These are phyloP conservation scores for Serripes groenlandicus DNA, from an alignment of 2,888 invertebrate genomes.

Conservation along the genomic window DNA sequence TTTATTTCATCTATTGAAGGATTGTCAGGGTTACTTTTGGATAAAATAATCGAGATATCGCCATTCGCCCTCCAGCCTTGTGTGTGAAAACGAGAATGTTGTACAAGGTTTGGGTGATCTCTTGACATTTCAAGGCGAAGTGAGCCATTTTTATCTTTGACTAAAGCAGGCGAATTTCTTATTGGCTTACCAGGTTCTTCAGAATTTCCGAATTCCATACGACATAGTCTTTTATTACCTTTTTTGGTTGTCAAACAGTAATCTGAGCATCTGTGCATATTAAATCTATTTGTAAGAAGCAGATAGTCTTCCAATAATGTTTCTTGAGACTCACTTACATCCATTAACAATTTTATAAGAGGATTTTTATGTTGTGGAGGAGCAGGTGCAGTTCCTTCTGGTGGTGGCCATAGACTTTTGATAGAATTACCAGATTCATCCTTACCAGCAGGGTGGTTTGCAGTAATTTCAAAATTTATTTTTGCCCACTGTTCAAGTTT, in stretches of 20 bases:
- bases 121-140: slow-evolving; percentile 68
- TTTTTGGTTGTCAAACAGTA: slow-evolving; percentile 34
- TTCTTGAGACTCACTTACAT: slow-evolving; percentile 62
- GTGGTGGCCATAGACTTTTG: slow-evolving; percentile 72
- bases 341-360: slow-evolving; percentile 67
- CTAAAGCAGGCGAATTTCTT: slow-evolving; percentile 47
- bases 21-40: slow-evolving; percentile 66
- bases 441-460: slow-evolving; percentile 51
- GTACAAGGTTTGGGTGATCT: slow-evolving; percentile 70
- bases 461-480: slow-evolving; percentile 59
- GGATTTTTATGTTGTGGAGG: slow-evolving; percentile 69
- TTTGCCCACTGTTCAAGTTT: slow-evolving; percentile 56
- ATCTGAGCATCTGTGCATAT: slow-evolving; percentile 66
- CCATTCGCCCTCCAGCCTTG: slow-evolving; percentile 71
- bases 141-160: slow-evolving; percentile 67
- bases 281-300: slow-evolving; percentile 52
- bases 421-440: slow-evolving; percentile 55
- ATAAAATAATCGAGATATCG: slow-evolving; percentile 71
- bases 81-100: slow-evolving; percentile 69
- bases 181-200: slow-evolving; percentile 25
- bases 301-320: slow-evolving; percentile 64
- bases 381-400: slow-evolving; percentile 65
- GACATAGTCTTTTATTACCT: slow-evolving; percentile 34
- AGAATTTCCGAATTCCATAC: slow-evolving; percentile 66
- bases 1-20: slow-evolving; percentile 59